Conservation (phyloP, 1,140 invertebrate genomes). For the Drosophila serrata region DNA sequence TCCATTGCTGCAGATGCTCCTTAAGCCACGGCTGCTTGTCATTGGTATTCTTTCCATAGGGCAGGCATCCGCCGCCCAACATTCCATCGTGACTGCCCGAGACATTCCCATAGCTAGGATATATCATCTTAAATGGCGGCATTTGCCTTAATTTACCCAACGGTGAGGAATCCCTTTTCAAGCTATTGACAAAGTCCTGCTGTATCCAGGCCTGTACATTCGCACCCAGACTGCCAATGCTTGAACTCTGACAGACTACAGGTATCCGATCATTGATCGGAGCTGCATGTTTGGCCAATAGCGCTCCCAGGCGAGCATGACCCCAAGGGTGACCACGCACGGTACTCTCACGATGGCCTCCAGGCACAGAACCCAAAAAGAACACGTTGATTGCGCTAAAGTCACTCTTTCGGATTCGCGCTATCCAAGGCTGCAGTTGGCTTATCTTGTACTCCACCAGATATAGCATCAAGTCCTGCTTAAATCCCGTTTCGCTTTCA, state of each 20-base stretch:
- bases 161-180: constrained; percentile 86
- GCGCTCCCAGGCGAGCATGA: constrained; percentile 88
- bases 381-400: constrained; percentile 94
- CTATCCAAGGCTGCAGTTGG: constrained; percentile 90
- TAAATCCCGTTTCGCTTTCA: constrained; percentile 94
- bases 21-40: constrained; percentile 95
- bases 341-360: constrained; percentile 88
- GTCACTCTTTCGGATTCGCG: constrained; percentile 90
- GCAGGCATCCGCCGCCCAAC: constrained; percentile 94
- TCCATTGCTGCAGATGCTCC: constrained; percentile 93
- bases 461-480: constrained; percentile 93
- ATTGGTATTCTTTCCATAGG: constrained; percentile 92
- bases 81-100: constrained; percentile 93
- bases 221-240: constrained; percentile 94
- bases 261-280: constrained; percentile 86
- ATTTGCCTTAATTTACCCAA: constrained; percentile 69
- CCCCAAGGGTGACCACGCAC: constrained; percentile 88
- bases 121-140: constrained; percentile 86
- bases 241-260: constrained; percentile 94
- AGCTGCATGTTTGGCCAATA: constrained; percentile 89
- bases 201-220: constrained; percentile 90
- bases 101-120: constrained; percentile 92
- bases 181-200: constrained; percentile 88
- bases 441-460: constrained; percentile 90
- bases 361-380: constrained; percentile 94